Percentiles rank a stretch among this genome's conserved stretches.
Conservation (phyloP, 2,797 vertebrate genomes). For the Propithecus deckenii region DNA sequence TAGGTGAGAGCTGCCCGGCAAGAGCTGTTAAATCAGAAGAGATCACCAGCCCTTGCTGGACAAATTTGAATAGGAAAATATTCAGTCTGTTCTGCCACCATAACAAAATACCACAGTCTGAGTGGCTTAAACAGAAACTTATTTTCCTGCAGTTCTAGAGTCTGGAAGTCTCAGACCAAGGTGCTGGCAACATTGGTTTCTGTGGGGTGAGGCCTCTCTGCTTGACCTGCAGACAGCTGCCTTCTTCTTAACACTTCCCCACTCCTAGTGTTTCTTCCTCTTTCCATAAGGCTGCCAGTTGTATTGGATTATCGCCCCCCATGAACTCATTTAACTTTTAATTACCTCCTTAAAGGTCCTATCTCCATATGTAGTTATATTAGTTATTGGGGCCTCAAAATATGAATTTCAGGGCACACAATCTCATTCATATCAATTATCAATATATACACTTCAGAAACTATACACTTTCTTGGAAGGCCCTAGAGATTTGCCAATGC, state of each 20-base stretch:
- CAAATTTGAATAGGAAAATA: background rate
- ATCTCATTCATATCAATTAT: background rate
- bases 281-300: background rate
- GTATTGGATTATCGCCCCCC: rapidly evolving
- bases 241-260: background rate
- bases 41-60: background rate
- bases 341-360: background rate
- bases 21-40: background rate
- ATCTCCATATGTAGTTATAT: background rate
- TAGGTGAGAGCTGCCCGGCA: background rate
- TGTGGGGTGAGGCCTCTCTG: background rate
- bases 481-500: background rate
- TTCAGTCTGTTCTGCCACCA: background rate
- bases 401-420: background rate
- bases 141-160: background rate
- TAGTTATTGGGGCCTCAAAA: background rate
- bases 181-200: background rate
- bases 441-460: constrained; percentile 4
- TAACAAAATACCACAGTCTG: background rate
- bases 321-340: background rate
- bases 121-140: background rate
- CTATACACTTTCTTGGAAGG: background rate
- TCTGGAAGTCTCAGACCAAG: background rate
- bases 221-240: no score
- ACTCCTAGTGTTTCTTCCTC: rapidly evolving